Evolutionary conservation across 2,113 vertebrate species (phyloP).

Genomic region (Tragelaphus strepsiceros): DNA sequence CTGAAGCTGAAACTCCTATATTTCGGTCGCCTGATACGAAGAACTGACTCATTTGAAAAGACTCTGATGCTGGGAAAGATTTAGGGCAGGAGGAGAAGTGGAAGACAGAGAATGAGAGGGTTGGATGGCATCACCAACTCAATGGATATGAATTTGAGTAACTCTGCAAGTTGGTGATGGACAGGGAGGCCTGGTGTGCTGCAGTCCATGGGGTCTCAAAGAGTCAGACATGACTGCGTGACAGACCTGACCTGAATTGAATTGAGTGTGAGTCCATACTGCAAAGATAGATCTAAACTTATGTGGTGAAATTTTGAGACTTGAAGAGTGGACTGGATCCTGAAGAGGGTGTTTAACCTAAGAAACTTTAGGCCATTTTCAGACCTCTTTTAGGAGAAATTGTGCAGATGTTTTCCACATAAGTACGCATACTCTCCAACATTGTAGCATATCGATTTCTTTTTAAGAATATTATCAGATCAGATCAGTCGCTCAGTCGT

Average conservation of each 20-base stretch:
- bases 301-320: neutral
- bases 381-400: neutral
- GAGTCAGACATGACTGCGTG: fast-evolving
- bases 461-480: neutral
- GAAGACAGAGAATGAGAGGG: neutral
- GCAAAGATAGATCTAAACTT: neutral
- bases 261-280: neutral
- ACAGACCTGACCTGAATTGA: neutral
- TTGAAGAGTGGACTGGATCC: neutral
- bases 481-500: too few species aligned
- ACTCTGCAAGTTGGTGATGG: neutral
- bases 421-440: neutral
- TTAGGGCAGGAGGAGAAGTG: neutral
- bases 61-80: neutral
- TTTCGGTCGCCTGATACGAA: neutral
- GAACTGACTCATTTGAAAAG: neutral
- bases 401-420: neutral
- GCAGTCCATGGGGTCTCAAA: neutral
- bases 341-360: neutral
- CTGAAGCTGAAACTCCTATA: neutral
- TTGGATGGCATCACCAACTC: neutral
- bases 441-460: neutral
- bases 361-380: neutral
- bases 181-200: neutral
- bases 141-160: neutral